Percentiles rank a stretch among this genome's conserved stretches.
phyloP scores from a whole-genome alignment of 2,797 vertebrate species.

The Cyclura pinguis region DNA sequence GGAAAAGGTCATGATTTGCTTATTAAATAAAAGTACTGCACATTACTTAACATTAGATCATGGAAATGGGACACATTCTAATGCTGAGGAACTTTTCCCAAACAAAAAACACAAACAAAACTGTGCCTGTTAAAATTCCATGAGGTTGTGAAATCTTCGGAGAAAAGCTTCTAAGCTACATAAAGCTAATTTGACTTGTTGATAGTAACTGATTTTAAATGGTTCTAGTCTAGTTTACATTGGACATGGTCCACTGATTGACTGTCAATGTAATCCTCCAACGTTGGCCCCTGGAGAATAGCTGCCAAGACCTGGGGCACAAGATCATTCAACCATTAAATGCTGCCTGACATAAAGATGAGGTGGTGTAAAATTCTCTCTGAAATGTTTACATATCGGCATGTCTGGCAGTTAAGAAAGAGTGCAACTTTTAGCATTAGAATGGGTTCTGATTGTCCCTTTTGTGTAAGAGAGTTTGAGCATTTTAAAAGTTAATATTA shows the following conservation, averaged over 20 bases:
- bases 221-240: constrained; percentile 67
- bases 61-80: constrained; percentile 42
- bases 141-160: constrained; percentile 53
- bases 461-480: constrained; percentile 17
- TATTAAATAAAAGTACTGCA: constrained; percentile 48
- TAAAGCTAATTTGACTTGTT: constrained; percentile 71
- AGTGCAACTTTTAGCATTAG: constrained; percentile 55
- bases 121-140: constrained; percentile 66
- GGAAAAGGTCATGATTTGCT: constrained; percentile 45
- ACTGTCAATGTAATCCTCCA: constrained; percentile 78
- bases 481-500: not conserved
- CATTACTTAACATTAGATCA: constrained; percentile 49
- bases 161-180: constrained; percentile 65
- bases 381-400: constrained; percentile 76
- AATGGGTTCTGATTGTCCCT: constrained; percentile 66
- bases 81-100: constrained; percentile 53
- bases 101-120: constrained; percentile 49
- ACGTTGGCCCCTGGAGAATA: constrained; percentile 74
- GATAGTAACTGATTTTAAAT: constrained; percentile 73
- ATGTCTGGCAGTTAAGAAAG: constrained; percentile 64
- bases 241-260: constrained; percentile 77
- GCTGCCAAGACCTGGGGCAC: constrained; percentile 78
- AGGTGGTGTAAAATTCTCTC: constrained; percentile 82
- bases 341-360: constrained; percentile 80
- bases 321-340: constrained; percentile 78